Percentiles rank a stretch among this genome's conserved stretches.
Conservation (phyloP, 2,888 invertebrate genomes). For the Tipula helvola region DNA sequence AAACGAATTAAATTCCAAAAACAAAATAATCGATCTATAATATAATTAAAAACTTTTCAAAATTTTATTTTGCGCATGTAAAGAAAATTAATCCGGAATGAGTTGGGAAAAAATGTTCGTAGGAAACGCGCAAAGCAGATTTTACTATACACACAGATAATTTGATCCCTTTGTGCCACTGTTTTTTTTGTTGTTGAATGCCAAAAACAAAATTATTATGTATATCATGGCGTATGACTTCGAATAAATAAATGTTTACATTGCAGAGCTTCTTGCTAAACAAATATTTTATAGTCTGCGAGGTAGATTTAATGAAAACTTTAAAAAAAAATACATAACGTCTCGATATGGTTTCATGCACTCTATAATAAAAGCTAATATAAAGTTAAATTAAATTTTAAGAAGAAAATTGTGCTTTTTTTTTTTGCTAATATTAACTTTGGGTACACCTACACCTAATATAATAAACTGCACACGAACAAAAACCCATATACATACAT, state of each 20-base stretch:
- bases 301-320: background rate
- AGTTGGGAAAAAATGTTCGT: background rate
- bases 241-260: background rate
- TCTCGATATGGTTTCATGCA: background rate
- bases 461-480: background rate
- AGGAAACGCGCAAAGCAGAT: background rate
- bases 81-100: background rate
- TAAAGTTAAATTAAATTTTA: background rate
- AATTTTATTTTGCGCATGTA: background rate
- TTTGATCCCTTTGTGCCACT: background rate
- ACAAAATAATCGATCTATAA: background rate
- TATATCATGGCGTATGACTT: background rate
- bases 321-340: background rate
- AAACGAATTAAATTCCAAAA: background rate
- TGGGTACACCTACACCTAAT: background rate
- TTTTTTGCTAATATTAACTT: background rate
- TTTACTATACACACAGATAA: background rate
- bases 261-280: background rate
- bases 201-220: background rate
- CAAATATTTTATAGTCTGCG: background rate
- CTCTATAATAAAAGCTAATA: background rate
- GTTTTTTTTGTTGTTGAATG: background rate
- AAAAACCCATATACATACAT: background rate
- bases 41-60: background rate
- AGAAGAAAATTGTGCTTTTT: background rate